Evolutionary conservation across 2,797 vertebrate species (phyloP).

Genomic region (Neopelma chrysocephalum): DNA sequence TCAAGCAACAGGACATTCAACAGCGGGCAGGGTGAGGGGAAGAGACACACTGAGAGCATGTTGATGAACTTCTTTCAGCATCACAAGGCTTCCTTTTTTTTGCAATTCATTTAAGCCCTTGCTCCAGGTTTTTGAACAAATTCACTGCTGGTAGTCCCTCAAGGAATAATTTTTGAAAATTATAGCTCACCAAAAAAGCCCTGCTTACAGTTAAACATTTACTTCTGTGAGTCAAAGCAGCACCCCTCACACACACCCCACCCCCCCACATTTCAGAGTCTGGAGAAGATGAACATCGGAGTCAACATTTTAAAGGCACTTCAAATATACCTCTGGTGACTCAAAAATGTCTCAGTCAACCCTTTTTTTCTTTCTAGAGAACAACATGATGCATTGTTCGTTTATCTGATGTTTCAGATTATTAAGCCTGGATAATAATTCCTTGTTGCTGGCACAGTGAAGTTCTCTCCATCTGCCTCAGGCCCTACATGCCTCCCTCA

Average conservation of each 20-base stretch:
- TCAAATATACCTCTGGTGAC: neutral
- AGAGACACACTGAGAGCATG: neutral
- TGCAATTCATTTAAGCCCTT: conserved; percentile 10
- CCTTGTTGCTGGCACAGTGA: neutral
- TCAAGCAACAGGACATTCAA: neutral
- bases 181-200: neutral
- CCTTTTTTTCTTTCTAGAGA: neutral
- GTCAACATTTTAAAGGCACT: neutral
- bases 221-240: neutral
- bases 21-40: neutral
- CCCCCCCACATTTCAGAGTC: neutral
- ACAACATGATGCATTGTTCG: neutral
- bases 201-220: neutral
- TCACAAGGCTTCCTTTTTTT: conserved; percentile 8
- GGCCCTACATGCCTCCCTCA: neutral
- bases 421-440: neutral
- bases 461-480: neutral
- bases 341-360: neutral
- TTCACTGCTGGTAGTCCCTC: neutral
- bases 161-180: conserved; percentile 14
- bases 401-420: conserved; percentile 10
- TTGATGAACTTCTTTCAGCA: conserved; percentile 23
- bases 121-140: conserved; percentile 8
- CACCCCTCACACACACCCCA: rapidly evolving
- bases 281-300: neutral